phyloP scores from a whole-genome alignment of 2,797 vertebrate species.

The Cossypha heuglini region DNA sequence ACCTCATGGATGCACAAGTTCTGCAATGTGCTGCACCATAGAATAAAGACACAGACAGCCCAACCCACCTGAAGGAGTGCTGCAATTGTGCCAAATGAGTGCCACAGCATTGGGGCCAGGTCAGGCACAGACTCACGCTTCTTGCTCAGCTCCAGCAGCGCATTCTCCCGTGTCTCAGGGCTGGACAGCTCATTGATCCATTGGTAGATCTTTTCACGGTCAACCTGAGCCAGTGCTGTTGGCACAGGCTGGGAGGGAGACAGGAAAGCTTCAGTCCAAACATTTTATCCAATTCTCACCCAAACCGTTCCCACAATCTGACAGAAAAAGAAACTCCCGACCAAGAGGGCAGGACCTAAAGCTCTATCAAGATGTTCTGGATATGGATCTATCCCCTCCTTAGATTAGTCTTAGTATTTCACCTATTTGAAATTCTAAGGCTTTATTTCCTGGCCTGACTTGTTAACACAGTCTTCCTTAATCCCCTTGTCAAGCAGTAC shows the following conservation, averaged over 20 bases:
- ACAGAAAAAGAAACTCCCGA: not conserved
- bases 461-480: not conserved
- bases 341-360: not conserved
- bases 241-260: constrained; percentile 86
- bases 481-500: not conserved
- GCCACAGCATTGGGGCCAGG: constrained; percentile 97
- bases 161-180: constrained; percentile 95
- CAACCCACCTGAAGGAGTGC: constrained; percentile 90
- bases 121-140: constrained; percentile 96
- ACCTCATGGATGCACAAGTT: accelerated
- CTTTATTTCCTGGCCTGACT: not conserved
- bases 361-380: not conserved
- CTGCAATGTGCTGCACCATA: accelerated
- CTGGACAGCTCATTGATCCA: constrained; percentile 99
- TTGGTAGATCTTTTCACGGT: constrained; percentile 97
- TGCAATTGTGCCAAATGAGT: constrained; percentile 96
- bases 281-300: not conserved
- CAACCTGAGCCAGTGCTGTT: constrained; percentile 93
- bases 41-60: accelerated
- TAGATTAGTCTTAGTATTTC: not conserved
- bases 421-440: not conserved
- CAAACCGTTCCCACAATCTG: not conserved
- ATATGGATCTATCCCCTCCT: not conserved
- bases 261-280: not conserved
- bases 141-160: constrained; percentile 95